Base-by-base conservation (phyloP, 2,888 invertebrate species). In the Tenthredo notha region DNA sequence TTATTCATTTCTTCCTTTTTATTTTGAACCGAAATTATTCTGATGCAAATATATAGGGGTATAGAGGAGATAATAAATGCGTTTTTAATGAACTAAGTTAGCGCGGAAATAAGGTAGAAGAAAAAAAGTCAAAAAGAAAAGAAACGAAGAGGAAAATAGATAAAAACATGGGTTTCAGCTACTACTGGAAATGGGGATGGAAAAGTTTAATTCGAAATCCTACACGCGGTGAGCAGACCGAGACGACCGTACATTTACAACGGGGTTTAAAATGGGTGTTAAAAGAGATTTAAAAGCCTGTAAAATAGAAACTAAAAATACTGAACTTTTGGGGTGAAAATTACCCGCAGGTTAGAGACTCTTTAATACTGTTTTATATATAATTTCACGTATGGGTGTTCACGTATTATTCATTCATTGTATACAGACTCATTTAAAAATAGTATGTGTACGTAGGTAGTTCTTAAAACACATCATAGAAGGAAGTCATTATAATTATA, bases 141-240 rank as follows among this genome's bases (percentile, higher is more conserved):
- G 12, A 43, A 21, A n/a, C n/a, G 40, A 74, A 40, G 43, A 74
- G 43, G 43, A 43, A 43, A 74, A 74, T 74, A 21, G 74, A 74
- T 67, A 40, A 25, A 74, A 47, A 74, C 43, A 47, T 74, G 25
- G 21, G 74, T 25, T 43, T 43, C 18, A 43, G 21, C 43, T 40
- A 74, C 40, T 50, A 54, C 47, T 47, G 77, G 77, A 10, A 77
- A 77, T 50, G 33, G 77, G 54, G 77, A 77, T 77, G 77, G 54
- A 54, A 54, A 77, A 77, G 77, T 77, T 77, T 54, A 77, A 77
- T 54, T 77, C 54, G 54, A 77, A 77, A 77, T 54, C 77, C 77
- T 29, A 29, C 50, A 77, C 54, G 77, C 77, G 40, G 50, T 77
- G 77, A 77, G 50, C 77, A 54, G 54, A 50, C 77, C 77, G 77